Conservation (phyloP, 1,140 invertebrate genomes). For the Acromyrmex charruanus region DNA sequence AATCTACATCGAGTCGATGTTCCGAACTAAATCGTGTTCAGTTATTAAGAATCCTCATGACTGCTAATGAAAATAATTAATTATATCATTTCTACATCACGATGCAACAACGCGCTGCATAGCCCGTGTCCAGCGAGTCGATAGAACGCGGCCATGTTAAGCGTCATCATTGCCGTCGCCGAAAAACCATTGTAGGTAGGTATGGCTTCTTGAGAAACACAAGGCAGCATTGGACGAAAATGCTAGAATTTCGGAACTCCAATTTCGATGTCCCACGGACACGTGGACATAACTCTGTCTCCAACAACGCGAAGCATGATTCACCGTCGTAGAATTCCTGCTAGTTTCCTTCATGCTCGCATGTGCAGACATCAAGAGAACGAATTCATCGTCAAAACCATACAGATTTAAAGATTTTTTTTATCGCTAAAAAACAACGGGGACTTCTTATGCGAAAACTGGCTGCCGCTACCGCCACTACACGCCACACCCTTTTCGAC, state of each 20-base stretch:
- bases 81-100: conserved; percentile 65
- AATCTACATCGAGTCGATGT: not conserved
- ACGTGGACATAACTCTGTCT: not conserved
- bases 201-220: not conserved
- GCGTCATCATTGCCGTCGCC: conserved; percentile 44
- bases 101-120: conserved; percentile 52
- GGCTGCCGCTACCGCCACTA: not conserved
- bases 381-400: not conserved
- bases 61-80: conserved; percentile 8
- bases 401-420: not conserved
- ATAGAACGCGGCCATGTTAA: conserved; percentile 73
- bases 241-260: not conserved
- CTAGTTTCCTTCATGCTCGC: not conserved
- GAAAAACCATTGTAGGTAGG: conserved; percentile 1
- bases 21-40: not conserved
- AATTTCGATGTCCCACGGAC: no score
- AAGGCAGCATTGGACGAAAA: not conserved
- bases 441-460: not conserved
- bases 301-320: no score
- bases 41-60: not conserved
- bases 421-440: not conserved
- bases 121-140: conserved; percentile 53
- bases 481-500: conserved; percentile 54
- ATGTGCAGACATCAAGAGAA: not conserved
- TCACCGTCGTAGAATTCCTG: no score